These are phyloP conservation scores for Micoletzkya japonica DNA, from an alignment of 2,888 invertebrate species.

Conservation along the genomic window DNA sequence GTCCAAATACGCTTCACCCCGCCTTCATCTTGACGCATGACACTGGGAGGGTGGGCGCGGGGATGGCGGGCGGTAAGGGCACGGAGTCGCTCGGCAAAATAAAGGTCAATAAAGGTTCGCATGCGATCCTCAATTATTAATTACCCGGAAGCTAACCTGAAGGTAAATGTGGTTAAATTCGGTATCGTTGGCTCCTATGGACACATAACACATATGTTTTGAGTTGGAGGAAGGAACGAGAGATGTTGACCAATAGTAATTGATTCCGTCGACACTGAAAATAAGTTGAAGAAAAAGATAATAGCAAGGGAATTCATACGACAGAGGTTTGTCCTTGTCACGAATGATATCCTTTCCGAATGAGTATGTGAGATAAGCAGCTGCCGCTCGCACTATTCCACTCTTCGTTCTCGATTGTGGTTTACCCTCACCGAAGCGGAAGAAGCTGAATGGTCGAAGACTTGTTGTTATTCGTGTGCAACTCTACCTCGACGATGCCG, in stretches of 20 bases:
- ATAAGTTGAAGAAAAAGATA: not conserved
- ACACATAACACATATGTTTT: not conserved
- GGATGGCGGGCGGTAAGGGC: too few relatives aligned
- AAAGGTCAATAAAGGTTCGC: too few relatives aligned
- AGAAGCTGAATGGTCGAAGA: conserved; percentile 4
- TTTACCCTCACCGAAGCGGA: not conserved
- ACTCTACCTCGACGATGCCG: not conserved
- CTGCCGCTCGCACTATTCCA: not conserved
- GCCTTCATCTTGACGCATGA: too few relatives aligned
- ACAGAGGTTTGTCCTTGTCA: conserved; percentile 11
- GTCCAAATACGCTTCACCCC: too few relatives aligned
- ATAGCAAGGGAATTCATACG: not conserved
- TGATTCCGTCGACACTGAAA: conserved; percentile 15
- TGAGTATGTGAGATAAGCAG: not conserved
- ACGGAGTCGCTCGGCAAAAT: too few relatives aligned
- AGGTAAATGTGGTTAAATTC: not conserved
- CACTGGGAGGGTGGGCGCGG: too few relatives aligned
- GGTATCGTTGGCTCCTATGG: not conserved
- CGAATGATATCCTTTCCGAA: conserved; percentile 18
- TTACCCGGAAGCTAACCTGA: not conserved
- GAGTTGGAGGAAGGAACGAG: not conserved
- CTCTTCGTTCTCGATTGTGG: not conserved
- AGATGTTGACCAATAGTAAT: conserved; percentile 11
- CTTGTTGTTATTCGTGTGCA: too few relatives aligned
- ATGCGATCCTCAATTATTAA: too few relatives aligned